Evolutionary conservation across 2,113 vertebrate species (phyloP).

Genomic region (Eulacestoma nigropectus): DNA sequence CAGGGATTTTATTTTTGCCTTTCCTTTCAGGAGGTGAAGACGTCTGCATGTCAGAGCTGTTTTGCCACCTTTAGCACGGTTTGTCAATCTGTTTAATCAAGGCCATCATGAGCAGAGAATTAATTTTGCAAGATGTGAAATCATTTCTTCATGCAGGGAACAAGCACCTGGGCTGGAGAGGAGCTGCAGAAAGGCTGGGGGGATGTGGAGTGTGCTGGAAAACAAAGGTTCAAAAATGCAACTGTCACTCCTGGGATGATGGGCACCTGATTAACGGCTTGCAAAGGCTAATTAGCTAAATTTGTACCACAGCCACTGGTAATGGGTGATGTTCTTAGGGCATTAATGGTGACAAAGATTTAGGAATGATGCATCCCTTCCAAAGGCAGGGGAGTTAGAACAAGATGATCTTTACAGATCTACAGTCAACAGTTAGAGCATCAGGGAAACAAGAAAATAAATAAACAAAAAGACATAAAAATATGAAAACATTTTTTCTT

Average conservation of each 20-base stretch:
- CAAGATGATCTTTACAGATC: background rate
- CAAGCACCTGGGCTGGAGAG: background rate
- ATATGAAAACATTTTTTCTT: background rate
- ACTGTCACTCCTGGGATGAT: background rate
- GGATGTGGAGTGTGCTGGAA: background rate
- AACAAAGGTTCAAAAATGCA: background rate
- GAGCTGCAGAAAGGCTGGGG: background rate
- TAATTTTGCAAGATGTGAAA: conserved; percentile 1
- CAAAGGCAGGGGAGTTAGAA: background rate
- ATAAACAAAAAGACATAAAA: background rate
- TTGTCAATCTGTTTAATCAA: conserved; percentile 15
- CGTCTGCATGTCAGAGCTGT: background rate
- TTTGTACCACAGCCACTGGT: background rate
- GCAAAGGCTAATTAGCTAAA: background rate
- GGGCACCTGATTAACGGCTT: background rate
- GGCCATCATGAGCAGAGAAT: conserved; percentile 1
- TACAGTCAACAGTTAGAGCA: background rate
- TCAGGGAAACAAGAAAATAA: background rate
- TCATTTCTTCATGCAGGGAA: background rate
- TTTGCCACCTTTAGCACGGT: background rate
- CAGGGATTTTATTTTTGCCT: background rate
- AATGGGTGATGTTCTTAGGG: background rate
- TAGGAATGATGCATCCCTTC: background rate
- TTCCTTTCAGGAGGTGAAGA: background rate
- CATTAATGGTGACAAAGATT: background rate